These are phyloP conservation scores for Xenopus tropicalis DNA, from an alignment of 2,113 vertebrate genomes.

Conservation along the genomic window UCB_Xtro_10.0 CM004445.2:80512001-80512500, in stretches of 20 bases:
- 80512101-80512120: slow-evolving; percentile 5
- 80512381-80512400: slow-evolving; percentile 43
- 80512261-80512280: slow-evolving; percentile 7
- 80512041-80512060: slow-evolving; percentile 22
- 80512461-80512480: slow-evolving; percentile 40
- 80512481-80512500: slow-evolving; percentile 36
- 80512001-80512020: slow-evolving; percentile 13
- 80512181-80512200: slow-evolving; percentile 13
- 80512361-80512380: slow-evolving; percentile 18
- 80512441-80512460: slow-evolving; percentile 36
- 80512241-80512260: slow-evolving; percentile 14
- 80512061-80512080: slow-evolving; percentile 14
- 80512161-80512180: slow-evolving; percentile 12
- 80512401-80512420: slow-evolving; percentile 41
- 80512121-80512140: slow-evolving; percentile 9
- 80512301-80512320: slow-evolving; percentile 39
- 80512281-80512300: slow-evolving; percentile 10
- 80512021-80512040: slow-evolving; percentile 23
- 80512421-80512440: slow-evolving; percentile 43
- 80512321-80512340: slow-evolving; percentile 27
- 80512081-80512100: slow-evolving; percentile 17
- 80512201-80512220: slow-evolving; percentile 18
- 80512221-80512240: slow-evolving; percentile 11
- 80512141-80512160: slow-evolving; percentile 2
- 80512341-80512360: slow-evolving; percentile 29